Evolutionary conservation across 1,140 invertebrate species (phyloP).

Genomic region (Mylabris phalerata): DNA sequence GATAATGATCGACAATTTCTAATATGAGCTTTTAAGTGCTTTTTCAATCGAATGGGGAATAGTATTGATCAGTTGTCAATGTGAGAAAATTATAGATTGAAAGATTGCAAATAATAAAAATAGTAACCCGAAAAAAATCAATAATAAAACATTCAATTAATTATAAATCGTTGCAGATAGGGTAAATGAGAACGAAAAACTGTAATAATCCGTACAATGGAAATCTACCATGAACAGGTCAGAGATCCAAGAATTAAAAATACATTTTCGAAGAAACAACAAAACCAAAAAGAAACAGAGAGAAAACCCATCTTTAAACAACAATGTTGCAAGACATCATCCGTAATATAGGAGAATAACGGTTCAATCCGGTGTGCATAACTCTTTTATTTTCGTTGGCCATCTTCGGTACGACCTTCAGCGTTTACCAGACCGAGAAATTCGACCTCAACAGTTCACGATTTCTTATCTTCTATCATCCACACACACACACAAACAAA

Average conservation of each 20-base stretch:
- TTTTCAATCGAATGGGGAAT: constrained; percentile 10
- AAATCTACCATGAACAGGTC: no score
- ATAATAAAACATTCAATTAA: no score
- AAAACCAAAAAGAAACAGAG: background rate
- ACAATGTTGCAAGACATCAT: constrained; percentile 15
- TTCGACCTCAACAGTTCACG: constrained; percentile 31
- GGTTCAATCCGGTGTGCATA: constrained; percentile 5
- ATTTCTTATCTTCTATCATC: constrained; percentile 8
- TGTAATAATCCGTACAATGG: no score
- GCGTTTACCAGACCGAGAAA: constrained; percentile 34
- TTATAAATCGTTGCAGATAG: no score
- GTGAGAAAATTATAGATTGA: constrained; percentile 12
- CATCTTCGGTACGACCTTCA: constrained; percentile 32
- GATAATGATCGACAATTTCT: constrained; percentile 17
- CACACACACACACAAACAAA: no score
- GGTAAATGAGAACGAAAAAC: no score
- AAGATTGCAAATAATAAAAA: constrained; percentile 8
- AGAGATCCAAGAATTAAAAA: no score
- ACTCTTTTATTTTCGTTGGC: constrained; percentile 28
- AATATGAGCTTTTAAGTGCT: constrained; percentile 14
- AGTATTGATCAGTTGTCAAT: constrained; percentile 11
- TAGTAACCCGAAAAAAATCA: no score
- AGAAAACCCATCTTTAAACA: background rate
- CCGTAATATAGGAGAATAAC: constrained; percentile 20
- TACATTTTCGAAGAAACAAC: no score